Evolutionary conservation across 1,140 invertebrate genomes (phyloP), one percentile per base, ranked within the genome.

Genomic region (Conopomorpha cramerella): DNA sequence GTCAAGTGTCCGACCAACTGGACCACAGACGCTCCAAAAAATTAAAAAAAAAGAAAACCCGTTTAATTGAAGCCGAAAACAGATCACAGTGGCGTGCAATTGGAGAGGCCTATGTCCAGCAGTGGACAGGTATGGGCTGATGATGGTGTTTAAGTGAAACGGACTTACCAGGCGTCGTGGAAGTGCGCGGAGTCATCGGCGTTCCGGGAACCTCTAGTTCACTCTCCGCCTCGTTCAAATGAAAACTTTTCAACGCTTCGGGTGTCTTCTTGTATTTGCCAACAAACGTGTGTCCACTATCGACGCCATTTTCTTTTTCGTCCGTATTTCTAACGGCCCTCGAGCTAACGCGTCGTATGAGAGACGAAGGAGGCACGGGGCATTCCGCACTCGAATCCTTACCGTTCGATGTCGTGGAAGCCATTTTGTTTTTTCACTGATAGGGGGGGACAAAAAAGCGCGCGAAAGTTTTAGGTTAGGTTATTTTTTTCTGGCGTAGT

Each of bases 141-240:
- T n/a, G n/a, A n/a, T n/a, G n/a, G n/a, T n/a, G n/a, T n/a, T n/a
- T n/a, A n/a, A n/a, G n/a, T n/a, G n/a, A n/a, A n/a, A n/a, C n/a
- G n/a, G n/a, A n/a, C n/a, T n/a, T n/a, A 91, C 86, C 90, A 85
- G 86, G 89, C 31, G 89, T 92, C 10, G 86, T 88, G 7, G 84
- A 85, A 0, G 88, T 89, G 25, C 88, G 74, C 0, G 90, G 90
- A 18, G 89, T 92, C 67, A 85, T 86, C 0, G 89, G 89, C 2
- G 87, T 88, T 7, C 86, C 87, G 1, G 86, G 84, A 0, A 85
- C 79, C 29, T 89, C 86, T 15, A 88, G 58, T 45, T 88, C 86
- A 36, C 68, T 71, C 36, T 79, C 73, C 3, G 53, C 51, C 27
- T 66, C 57, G 16, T 57, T 63, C n/a, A n/a, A n/a, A 44, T 73